Percentiles rank a stretch among this genome's conserved stretches.
These are phyloP conservation scores for Asarcornis scutulata DNA, from an alignment of 2,113 vertebrate genomes.

Conservation along the genomic window DNA sequence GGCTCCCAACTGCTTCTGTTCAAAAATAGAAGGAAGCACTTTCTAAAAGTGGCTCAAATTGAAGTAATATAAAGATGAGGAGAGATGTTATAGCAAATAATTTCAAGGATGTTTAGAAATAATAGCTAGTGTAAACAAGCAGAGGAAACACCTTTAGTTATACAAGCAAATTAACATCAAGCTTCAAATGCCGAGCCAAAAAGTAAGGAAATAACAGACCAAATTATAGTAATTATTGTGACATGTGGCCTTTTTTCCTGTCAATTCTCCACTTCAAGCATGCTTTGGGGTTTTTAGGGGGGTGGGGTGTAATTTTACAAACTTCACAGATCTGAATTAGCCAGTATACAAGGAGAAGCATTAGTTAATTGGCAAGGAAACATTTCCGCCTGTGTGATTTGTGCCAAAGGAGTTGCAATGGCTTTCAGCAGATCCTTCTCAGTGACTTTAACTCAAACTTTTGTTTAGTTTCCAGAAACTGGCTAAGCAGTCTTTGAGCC, in stretches of 20 bases:
- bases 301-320: background rate
- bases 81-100: conserved; percentile 3
- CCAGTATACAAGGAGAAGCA: background rate
- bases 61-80: background rate
- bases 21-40: conserved; percentile 44
- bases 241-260: conserved; percentile 1
- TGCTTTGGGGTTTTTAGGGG: background rate
- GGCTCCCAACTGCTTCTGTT: background rate
- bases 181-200: background rate
- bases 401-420: background rate
- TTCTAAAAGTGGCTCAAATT: conserved; percentile 24
- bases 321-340: background rate
- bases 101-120: conserved; percentile 61
- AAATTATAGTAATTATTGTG: background rate
- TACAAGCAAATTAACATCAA: background rate
- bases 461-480: background rate
- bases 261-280: background rate
- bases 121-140: conserved; percentile 41
- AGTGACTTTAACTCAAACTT: background rate
- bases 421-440: background rate
- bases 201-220: conserved; percentile 2
- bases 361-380: conserved; percentile 5
- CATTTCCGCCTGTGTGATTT: background rate
- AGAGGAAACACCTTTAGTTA: conserved; percentile 65
- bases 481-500: background rate